Conservation (phyloP, 2,888 invertebrate species). For the Cephus rjabovi region DNA sequence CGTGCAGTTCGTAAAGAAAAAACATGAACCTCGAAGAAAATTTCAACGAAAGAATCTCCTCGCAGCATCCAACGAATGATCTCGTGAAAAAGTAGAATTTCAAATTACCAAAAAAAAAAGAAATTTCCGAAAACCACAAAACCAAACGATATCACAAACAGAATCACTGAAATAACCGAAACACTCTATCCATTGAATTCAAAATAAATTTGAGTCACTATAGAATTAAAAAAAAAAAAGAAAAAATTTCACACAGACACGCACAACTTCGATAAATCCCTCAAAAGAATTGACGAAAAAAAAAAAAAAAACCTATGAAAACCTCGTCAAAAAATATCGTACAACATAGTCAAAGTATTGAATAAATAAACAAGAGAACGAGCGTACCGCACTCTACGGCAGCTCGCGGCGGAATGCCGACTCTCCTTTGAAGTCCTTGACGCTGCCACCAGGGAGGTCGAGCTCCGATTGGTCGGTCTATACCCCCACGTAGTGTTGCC, state of each 20-base stretch:
- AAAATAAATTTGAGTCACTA: background rate
- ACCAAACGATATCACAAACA: background rate
- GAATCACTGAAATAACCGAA: background rate
- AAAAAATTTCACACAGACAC: background rate
- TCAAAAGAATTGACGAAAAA: background rate
- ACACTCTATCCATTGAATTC: background rate
- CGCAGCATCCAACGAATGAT: background rate
- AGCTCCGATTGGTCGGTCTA: slow-evolving; percentile 44
- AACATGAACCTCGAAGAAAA: background rate
- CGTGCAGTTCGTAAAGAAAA: background rate
- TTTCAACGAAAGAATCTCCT: background rate
- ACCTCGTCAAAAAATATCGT: background rate
- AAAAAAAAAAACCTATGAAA: background rate
- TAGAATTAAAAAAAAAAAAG: background rate
- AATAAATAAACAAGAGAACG: background rate
- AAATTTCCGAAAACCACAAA: background rate
- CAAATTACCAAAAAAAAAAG: background rate
- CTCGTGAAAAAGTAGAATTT: background rate
- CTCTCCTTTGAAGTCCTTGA: slow-evolving; percentile 27
- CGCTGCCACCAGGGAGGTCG: slow-evolving; percentile 20
- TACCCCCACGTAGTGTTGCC: slow-evolving; percentile 38
- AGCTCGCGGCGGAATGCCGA: slow-evolving; percentile 47
- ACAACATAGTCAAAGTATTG: background rate
- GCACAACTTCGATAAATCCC: background rate
- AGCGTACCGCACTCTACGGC: slow-evolving; percentile 30